phyloP scores from a whole-genome alignment of 2,797 vertebrate species.

The Centropyge bicolor region DNA sequence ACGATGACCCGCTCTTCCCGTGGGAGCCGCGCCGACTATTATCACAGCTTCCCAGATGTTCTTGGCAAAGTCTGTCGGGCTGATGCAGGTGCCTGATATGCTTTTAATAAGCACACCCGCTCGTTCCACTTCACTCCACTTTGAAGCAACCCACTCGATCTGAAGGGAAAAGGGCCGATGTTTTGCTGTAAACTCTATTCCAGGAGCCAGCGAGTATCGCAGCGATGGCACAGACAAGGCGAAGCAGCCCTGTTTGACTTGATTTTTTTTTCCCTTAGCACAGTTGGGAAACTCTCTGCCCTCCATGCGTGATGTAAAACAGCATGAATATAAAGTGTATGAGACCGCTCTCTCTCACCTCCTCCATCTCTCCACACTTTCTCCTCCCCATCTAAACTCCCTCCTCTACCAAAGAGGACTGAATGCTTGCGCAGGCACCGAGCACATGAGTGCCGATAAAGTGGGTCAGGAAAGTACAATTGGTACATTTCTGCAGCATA shows the following conservation, averaged over 20 bases:
- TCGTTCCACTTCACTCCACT: slow-evolving; percentile 56
- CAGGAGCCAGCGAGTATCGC: slow-evolving; percentile 28
- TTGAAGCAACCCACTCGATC: slow-evolving; percentile 47
- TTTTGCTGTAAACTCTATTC: slow-evolving; percentile 52
- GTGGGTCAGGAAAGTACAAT: slow-evolving; percentile 66
- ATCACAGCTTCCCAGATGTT: slow-evolving; percentile 64
- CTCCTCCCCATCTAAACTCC: slow-evolving; percentile 27
- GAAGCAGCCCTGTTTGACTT: slow-evolving; percentile 40
- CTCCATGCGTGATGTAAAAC: slow-evolving; percentile 39
- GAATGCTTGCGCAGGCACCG: slow-evolving; percentile 49
- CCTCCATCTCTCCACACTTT: neutral
- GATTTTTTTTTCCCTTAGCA: slow-evolving; percentile 28
- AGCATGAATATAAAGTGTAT: slow-evolving; percentile 45
- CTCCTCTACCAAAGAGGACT: slow-evolving; percentile 25
- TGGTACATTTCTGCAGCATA: slow-evolving; percentile 56
- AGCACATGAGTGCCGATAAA: slow-evolving; percentile 56
- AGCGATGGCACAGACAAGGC: slow-evolving; percentile 57
- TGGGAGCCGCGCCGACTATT: slow-evolving; percentile 46
- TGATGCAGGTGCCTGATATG: slow-evolving; percentile 61
- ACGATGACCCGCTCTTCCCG: slow-evolving; percentile 35
- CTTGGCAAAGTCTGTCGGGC: slow-evolving; percentile 37
- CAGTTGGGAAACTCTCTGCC: slow-evolving; percentile 19
- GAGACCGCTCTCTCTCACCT: slow-evolving; percentile 14
- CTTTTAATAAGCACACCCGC: slow-evolving; percentile 62
- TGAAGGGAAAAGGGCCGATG: slow-evolving; percentile 31